These are phyloP conservation scores for Picus viridis DNA, from an alignment of 2,797 vertebrate genomes.

Conservation along the genomic window DNA sequence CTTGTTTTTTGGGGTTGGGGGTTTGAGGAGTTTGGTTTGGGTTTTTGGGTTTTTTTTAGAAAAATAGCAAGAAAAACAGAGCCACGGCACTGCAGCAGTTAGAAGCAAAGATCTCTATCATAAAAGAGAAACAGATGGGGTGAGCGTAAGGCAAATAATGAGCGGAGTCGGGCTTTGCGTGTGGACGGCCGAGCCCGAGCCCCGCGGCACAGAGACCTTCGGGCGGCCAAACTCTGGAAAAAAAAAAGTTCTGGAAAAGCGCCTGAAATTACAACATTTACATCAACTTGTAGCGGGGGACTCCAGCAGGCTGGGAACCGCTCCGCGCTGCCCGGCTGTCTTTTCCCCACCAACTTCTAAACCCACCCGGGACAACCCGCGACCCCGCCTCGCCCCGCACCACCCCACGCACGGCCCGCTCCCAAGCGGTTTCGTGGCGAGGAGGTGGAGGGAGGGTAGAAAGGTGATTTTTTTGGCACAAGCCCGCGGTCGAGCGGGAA, in stretches of 20 bases:
- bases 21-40: background rate
- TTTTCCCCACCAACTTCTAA: background rate
- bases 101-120: constrained; percentile 48
- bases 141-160: constrained; percentile 13
- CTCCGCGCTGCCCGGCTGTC: background rate
- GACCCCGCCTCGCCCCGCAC: background rate
- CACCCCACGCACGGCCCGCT: background rate
- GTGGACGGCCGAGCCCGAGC: constrained; percentile 49
- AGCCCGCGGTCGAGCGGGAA: background rate
- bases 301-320: background rate
- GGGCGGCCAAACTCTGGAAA: constrained; percentile 51
- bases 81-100: background rate
- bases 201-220: constrained; percentile 33
- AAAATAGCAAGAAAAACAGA: background rate
- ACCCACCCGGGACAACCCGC: background rate
- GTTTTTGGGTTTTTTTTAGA: background rate
- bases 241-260: constrained; percentile 51
- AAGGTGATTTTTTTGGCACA: background rate
- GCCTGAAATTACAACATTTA: constrained; percentile 56
- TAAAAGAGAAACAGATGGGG: constrained; percentile 58
- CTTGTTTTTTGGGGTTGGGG: background rate
- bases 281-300: background rate
- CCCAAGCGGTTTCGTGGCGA: background rate
- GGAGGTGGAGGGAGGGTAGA: too few species aligned
- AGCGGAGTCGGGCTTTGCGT: constrained; percentile 35